Evolutionary conservation across 2,888 invertebrate genomes (phyloP).

Genomic region (Coleophora flavipennella): DNA sequence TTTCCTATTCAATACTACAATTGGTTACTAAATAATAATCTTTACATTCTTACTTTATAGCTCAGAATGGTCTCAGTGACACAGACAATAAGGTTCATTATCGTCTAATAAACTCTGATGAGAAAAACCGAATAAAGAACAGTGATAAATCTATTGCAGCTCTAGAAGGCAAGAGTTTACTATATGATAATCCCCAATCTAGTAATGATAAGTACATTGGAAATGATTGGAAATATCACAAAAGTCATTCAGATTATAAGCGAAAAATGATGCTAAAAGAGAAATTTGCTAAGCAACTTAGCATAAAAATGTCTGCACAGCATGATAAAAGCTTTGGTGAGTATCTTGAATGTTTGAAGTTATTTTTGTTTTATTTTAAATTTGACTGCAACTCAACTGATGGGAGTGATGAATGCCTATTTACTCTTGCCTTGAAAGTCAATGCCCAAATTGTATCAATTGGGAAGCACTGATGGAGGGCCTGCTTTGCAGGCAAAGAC

Average conservation of each 20-base stretch:
- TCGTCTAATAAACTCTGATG: slow-evolving; percentile 38
- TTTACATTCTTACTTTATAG: slow-evolving; percentile 28
- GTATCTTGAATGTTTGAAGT: too few species aligned
- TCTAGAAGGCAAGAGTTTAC: slow-evolving; percentile 50
- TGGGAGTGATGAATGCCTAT: too few species aligned
- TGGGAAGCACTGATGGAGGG: too few species aligned
- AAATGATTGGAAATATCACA: slow-evolving; percentile 48
- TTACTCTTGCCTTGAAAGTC: too few species aligned
- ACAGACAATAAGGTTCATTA: slow-evolving; percentile 39
- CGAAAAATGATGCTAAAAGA: slow-evolving; percentile 45
- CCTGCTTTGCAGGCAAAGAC: too few species aligned
- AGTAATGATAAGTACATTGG: slow-evolving; percentile 33
- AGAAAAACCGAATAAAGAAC: slow-evolving; percentile 52
- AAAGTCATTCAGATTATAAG: slow-evolving; percentile 32
- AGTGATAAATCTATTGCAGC: slow-evolving; percentile 61
- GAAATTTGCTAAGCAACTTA: slow-evolving; percentile 44
- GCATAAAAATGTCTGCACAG: slow-evolving; percentile 28
- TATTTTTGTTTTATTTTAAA: too few species aligned
- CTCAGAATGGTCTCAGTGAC: slow-evolving; percentile 29
- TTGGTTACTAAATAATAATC: neutral
- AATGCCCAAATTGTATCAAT: too few species aligned
- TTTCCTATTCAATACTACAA: too few species aligned
- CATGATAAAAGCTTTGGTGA: slow-evolving; percentile 43
- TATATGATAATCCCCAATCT: slow-evolving; percentile 36
- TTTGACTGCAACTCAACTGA: too few species aligned